Evolutionary conservation across 2,797 vertebrate genomes (phyloP), one percentile per base, ranked within the genome.

Genomic region (Sebastes umbrosus): DNA sequence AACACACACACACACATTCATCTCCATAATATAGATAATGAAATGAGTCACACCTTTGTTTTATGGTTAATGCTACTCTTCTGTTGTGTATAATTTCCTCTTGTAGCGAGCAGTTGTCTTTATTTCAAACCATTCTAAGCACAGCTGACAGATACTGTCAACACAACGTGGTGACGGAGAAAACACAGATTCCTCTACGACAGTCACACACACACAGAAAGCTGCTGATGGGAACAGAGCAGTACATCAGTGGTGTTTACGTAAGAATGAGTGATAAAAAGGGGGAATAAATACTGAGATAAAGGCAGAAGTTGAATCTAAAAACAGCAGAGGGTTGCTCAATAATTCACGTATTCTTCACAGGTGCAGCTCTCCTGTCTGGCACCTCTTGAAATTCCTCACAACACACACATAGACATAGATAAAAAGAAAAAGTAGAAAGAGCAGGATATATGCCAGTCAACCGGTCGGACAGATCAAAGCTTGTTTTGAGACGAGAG

Each of bases 321-420:
- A 32, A 83, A 83, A 77, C 31, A 74, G 55, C 2, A 4, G 14
- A 25, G 24, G 27, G 65, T 32, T 69, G 72, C 67, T 91, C 64
- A 87, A 84, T 85, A 82, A 90, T 86, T 86, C 71, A 87, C 52
- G 13, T 6, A 27, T 57, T 72, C 59, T 71, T 84, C 65, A 83
- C 71, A 76, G 64, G 79, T 65, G 36, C n/a, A 68, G 79, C 69
- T 72, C 75, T 76, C 54, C 60, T 66, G 36, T 70, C 64, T 73
- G 82, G 46, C 58, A 63, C 75, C 60, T 73, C 79, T 74, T 84
- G 62, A 87, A 87, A 80, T 76, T 75, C 58, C 66, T 66, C 57
- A 54, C 67, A 32, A 34, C 36, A 24, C 29, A 46, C 50, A 22
- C 3, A 32, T 34, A 69, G 7, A 36, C 10, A 22, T 12, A 68